phyloP scores from a whole-genome alignment of 2,797 vertebrate species.

The Paratrypauchen microcephalus region DNA sequence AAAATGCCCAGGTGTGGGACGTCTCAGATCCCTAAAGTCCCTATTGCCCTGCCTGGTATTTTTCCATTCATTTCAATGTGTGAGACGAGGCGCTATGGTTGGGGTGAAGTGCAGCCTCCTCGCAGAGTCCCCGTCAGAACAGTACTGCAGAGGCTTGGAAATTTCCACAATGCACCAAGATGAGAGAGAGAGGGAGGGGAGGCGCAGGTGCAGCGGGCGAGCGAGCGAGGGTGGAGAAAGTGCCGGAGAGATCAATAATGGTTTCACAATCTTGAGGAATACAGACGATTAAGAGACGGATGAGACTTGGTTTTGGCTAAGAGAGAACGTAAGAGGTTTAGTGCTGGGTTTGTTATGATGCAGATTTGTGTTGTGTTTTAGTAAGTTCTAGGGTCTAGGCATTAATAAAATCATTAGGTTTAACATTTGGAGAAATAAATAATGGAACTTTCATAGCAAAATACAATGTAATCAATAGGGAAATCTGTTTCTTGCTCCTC shows the following conservation, averaged over 20 bases:
- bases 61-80: constrained; percentile 50
- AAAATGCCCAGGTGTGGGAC: neutral
- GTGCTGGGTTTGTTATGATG: too few species aligned
- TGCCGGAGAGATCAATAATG: constrained; percentile 26
- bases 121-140: constrained; percentile 30
- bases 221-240: constrained; percentile 25
- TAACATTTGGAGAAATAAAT: too few species aligned
- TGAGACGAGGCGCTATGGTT: neutral
- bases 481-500: too few species aligned
- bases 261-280: constrained; percentile 14
- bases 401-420: too few species aligned
- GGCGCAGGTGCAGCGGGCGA: constrained; percentile 30
- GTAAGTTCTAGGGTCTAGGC: too few species aligned
- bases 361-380: too few species aligned
- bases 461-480: too few species aligned
- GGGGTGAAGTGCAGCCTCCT: constrained; percentile 7
- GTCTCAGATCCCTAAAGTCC: neutral
- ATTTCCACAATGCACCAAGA: constrained; percentile 75
- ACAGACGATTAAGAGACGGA: neutral
- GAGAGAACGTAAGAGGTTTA: neutral
- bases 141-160: constrained; percentile 68
- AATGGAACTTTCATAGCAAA: too few species aligned
- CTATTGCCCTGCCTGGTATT: constrained; percentile 38
- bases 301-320: neutral
- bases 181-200: constrained; percentile 22